Evolutionary conservation across 2,113 vertebrate genomes (phyloP), one percentile per base, ranked within the genome.

Genomic region (Microtus richardsoni): DNA sequence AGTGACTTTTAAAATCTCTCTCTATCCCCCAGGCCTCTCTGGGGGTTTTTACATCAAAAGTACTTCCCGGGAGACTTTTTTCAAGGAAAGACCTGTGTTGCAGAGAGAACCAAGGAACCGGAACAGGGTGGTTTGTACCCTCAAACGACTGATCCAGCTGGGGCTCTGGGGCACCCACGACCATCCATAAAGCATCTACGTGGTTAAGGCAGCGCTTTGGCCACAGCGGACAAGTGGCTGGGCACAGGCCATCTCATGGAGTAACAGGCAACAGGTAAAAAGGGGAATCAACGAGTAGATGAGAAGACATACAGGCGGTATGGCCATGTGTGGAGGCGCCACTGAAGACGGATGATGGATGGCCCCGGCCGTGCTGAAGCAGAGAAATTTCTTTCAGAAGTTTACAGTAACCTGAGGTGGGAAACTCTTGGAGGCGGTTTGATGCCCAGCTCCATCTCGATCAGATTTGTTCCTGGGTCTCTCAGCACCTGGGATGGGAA

Each of bases 21-120:
- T 6, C 24, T 1, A 16, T 1, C 8, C 9, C 5, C 8, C 30
- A 4, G 24, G 2, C 19, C 19, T 21, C 19, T 7, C 5, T 44
- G 77, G 41, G 84, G 13, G 28, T 33, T 49, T 66, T 94, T 66
- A 83, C 16, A 71, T 13, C 75, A 74, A 71, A 84, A 36, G 30
- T 5, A 74, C 58, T 44, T 91, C 33, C 49, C 13, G 0, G n/a
- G 26, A 33, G 71, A 71, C 47, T 3, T 14, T 82, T 94, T 54
- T 28, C 71, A 85, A 33, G 41, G 58, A 94, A 68, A 28, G 47
- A 36, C 52, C 62, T 22, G 47, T 21, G 44, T 62, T 90, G 16
- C 39, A 49, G 88, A 71, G 13, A 22, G 39, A 75, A 28, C 5
- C 17, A 30, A 70, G 26, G 8, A 74, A n/a, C 66, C 66, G 16